Conservation (phyloP, 2,113 vertebrate species). For the Scomber colias region DNA sequence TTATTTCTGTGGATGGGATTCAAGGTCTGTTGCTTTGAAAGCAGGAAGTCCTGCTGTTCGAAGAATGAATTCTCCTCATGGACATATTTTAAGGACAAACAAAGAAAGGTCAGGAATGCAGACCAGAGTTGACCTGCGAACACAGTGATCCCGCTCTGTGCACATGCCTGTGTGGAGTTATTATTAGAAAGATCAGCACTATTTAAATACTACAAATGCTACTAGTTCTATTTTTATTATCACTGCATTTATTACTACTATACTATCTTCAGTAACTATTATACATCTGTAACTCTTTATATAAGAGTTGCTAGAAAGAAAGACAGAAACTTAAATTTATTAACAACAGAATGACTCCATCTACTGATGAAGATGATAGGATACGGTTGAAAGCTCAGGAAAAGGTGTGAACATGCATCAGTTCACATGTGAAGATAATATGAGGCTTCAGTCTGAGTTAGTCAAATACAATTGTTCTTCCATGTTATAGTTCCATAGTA, state of each 20-base stretch:
- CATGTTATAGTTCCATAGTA: too few relatives aligned
- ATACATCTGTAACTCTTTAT: background rate
- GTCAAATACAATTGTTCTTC: too few relatives aligned
- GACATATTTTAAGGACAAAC: constrained; percentile 63
- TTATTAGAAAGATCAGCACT: constrained; percentile 34
- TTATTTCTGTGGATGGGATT: constrained; percentile 24
- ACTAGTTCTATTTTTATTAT: constrained; percentile 25
- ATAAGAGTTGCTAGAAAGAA: background rate
- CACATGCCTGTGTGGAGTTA: constrained; percentile 27
- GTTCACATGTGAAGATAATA: too few relatives aligned
- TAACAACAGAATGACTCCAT: background rate
- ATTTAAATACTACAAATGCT: constrained; percentile 21
- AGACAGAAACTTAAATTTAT: background rate
- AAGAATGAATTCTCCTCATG: constrained; percentile 38
- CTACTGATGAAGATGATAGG: too few relatives aligned
- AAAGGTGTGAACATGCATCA: too few relatives aligned
- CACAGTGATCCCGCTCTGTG: constrained; percentile 44
- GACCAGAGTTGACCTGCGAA: constrained; percentile 57
- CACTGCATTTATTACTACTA: background rate
- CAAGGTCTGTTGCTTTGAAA: background rate
- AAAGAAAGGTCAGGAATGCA: constrained; percentile 77
- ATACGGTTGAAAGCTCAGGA: too few relatives aligned
- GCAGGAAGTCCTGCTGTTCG: constrained; percentile 2
- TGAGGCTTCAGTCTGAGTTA: too few relatives aligned
- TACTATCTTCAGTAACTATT: too few relatives aligned